Evolutionary conservation across 2,797 vertebrate genomes (phyloP).

Genomic region (Catostomus latipinnis): DNA sequence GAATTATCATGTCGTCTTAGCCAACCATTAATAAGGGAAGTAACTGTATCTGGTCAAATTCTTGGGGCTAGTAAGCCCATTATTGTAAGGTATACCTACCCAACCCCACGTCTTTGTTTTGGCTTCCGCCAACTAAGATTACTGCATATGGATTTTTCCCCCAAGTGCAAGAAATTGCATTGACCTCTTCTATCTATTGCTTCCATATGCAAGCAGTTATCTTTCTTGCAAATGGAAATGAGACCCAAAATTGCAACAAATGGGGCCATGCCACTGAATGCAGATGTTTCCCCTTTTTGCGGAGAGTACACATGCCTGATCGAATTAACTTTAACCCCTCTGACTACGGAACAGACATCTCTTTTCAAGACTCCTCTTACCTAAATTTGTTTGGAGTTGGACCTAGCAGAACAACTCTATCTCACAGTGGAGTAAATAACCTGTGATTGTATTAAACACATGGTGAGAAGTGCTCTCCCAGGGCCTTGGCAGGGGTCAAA

Average conservation of each 20-base stretch:
- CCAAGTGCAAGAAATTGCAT: slow-evolving; percentile 92
- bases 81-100: slow-evolving; percentile 77
- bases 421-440: slow-evolving; percentile 84
- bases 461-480: slow-evolving; percentile 71
- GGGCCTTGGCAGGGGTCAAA: slow-evolving; percentile 56
- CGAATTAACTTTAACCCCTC: slow-evolving; percentile 91
- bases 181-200: slow-evolving; percentile 97
- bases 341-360: slow-evolving; percentile 89
- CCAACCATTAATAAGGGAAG: slow-evolving; percentile 69
- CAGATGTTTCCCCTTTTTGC: slow-evolving; percentile 82
- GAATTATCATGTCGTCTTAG: slow-evolving; percentile 67
- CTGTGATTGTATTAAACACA: slow-evolving; percentile 91
- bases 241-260: slow-evolving; percentile 96
- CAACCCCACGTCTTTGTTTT: slow-evolving; percentile 86
- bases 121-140: slow-evolving; percentile 87
- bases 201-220: slow-evolving; percentile 98
- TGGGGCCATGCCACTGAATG: slow-evolving; percentile 89
- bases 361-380: slow-evolving; percentile 84
- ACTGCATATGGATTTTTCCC: slow-evolving; percentile 82
- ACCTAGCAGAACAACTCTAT: slow-evolving; percentile 76
- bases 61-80: slow-evolving; percentile 73
- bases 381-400: slow-evolving; percentile 89
- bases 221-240: slow-evolving; percentile 98
- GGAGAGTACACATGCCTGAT: slow-evolving; percentile 89
- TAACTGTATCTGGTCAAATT: slow-evolving; percentile 70